These are phyloP conservation scores for Azorinus chamasolen DNA, from an alignment of 2,888 invertebrate genomes.

Conservation along the genomic window DNA sequence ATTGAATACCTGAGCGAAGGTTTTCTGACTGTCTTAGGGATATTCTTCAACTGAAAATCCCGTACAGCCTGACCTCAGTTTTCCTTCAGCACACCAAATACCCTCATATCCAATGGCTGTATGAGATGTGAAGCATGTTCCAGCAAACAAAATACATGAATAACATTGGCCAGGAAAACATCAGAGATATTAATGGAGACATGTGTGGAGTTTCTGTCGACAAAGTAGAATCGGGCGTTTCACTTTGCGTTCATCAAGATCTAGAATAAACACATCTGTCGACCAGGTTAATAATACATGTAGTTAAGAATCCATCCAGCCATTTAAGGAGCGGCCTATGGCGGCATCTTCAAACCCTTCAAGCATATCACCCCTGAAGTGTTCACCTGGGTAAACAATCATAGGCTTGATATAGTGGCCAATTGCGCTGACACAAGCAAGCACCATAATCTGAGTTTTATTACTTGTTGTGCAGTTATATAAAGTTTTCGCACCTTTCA, in stretches of 20 bases:
- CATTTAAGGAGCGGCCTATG: slow-evolving; percentile 13
- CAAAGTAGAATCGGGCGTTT: slow-evolving; percentile 33
- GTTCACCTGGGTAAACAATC: slow-evolving; percentile 27
- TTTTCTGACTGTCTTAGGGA: slow-evolving; percentile 14
- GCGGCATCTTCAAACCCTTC: slow-evolving; percentile 31
- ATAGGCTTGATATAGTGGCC: slow-evolving; percentile 29
- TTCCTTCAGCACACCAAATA: slow-evolving; percentile 42
- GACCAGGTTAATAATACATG: slow-evolving; percentile 26
- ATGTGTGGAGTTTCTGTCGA: slow-evolving; percentile 54
- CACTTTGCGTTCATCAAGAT: slow-evolving; percentile 8
- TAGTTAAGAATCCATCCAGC: slow-evolving; percentile 34
- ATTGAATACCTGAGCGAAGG: slow-evolving; percentile 36
- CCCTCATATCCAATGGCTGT: slow-evolving; percentile 44
- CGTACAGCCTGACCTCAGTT: slow-evolving; percentile 25
- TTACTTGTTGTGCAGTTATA: slow-evolving; percentile 6
- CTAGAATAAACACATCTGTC: slow-evolving; percentile 13
- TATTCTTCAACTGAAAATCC: slow-evolving; percentile 14
- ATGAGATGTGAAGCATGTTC: slow-evolving; percentile 46
- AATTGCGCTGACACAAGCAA: slow-evolving; percentile 17
- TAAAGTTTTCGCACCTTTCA: slow-evolving; percentile 14
- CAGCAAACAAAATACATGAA: slow-evolving; percentile 39
- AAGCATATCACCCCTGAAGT: slow-evolving; percentile 13
- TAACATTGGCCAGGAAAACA: slow-evolving; percentile 26
- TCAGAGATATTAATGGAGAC: slow-evolving; percentile 24
- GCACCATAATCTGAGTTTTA: slow-evolving; percentile 12